Evolutionary conservation across 2,113 vertebrate species (phyloP).

Genomic region (Aptenodytes patagonicus): DNA sequence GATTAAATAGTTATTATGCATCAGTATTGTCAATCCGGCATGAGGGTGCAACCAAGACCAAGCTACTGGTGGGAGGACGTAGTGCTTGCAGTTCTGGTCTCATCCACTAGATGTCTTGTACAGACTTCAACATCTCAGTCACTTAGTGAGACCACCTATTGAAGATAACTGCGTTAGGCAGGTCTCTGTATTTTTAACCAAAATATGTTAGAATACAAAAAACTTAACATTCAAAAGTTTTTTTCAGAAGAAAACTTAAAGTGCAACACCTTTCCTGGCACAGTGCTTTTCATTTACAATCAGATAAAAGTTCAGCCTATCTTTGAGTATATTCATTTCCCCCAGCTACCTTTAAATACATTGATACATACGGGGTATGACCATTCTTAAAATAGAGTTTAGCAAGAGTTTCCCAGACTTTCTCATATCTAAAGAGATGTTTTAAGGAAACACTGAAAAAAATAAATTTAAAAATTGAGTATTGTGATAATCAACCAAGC

Average conservation of each 20-base stretch:
- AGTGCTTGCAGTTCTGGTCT: background rate
- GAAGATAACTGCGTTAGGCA: background rate
- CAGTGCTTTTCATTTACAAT: background rate
- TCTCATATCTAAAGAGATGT: background rate
- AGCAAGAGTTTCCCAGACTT: background rate
- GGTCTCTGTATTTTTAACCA: background rate
- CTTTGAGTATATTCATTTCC: background rate
- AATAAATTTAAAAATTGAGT: background rate
- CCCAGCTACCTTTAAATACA: background rate
- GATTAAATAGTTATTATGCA: background rate
- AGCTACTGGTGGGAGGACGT: fast-evolving
- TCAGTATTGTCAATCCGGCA: background rate
- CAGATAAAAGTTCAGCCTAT: background rate
- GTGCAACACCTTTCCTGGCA: background rate
- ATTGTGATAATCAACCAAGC: background rate
- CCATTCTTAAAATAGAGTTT: background rate
- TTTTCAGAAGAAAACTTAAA: background rate
- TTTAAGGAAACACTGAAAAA: background rate
- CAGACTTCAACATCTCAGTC: background rate
- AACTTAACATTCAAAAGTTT: background rate
- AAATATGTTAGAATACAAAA: background rate
- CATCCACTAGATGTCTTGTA: background rate
- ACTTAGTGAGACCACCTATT: background rate
- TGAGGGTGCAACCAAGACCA: background rate
- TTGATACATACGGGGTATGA: background rate